Base-by-base conservation (phyloP, 2,797 vertebrate species). In the Falco berigora region DNA sequence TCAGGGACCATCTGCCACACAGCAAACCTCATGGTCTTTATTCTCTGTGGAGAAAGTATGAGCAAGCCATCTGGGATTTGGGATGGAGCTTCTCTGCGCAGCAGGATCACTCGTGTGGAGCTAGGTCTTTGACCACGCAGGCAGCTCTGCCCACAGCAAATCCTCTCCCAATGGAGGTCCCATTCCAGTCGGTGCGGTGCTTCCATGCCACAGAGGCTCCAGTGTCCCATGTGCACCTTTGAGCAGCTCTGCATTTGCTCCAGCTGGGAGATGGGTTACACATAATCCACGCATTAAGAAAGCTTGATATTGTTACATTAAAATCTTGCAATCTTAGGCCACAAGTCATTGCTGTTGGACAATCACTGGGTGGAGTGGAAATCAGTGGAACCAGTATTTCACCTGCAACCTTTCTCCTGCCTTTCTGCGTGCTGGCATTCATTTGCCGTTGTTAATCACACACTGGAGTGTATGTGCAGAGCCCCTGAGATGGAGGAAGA, bases 1-100 rank as follows among this genome's bases (percentile, higher is more conserved):
- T 62, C 62, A 21, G 42, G 18, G 30, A 24, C 6, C 1, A 0
- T 12, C 36, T 2, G 4, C 12, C 19, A 19, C 2, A 6, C 5
- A 50, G n/a, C 36, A 76, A 52, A 61, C 12, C 22, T 30, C 30
- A 14, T 3, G 10, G 50, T 14, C n/a, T 72, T 59, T 42, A 13
- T 75, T 79, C 56, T 47, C 36, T 44, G 8, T 32, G 17, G 46
- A 49, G 23, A 73, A 71, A 58, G 4, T 24, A 23, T 22, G 28
- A 38, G 38, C 7, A 32, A 59, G 10, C 15, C 4, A 0, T 5
- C 10, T 27, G 32, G 58, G 40, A 44, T 14, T 22, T 16, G 3
- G 50, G 55, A 16, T 40, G 80, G 53, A 88, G 28, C 3, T 14
- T 53, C n/a, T 28, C 52, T 5, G 2, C 0, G 0, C n/a, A 10